Evolutionary conservation across 2,113 vertebrate species (phyloP).

Genomic region (Azemiops feae): DNA sequence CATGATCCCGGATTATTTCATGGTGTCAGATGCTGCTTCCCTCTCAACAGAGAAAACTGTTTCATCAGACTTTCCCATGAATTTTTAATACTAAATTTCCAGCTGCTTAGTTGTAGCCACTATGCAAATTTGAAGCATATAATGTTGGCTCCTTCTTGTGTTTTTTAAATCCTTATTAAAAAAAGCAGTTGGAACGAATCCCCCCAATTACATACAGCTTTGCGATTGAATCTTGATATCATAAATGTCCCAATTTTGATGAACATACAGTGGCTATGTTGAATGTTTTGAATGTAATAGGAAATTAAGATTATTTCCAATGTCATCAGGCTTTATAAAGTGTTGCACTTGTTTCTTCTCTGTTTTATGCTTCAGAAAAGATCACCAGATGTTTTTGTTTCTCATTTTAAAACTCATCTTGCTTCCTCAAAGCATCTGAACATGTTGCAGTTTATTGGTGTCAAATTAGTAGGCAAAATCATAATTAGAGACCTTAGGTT

Average conservation of each 20-base stretch:
- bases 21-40: neutral
- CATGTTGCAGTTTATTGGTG: neutral
- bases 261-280: neutral
- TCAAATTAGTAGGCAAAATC: neutral
- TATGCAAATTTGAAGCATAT: constrained; percentile 3
- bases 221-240: neutral
- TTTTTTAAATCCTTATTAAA: constrained; percentile 1
- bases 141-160: neutral
- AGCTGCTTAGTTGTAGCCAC: constrained; percentile 12
- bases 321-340: neutral
- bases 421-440: neutral
- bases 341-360: no score
- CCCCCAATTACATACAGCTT: neutral
- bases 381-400: neutral
- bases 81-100: neutral
- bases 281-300: neutral
- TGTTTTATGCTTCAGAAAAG: neutral
- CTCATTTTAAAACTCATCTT: neutral
- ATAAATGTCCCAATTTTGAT: neutral
- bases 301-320: neutral
- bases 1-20: neutral
- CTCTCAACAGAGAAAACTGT: neutral
- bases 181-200: neutral
- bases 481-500: neutral
- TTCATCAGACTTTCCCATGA: neutral